These are phyloP conservation scores for Pelochelys cantorii DNA, from an alignment of 2,797 vertebrate genomes.

Conservation along the genomic window DNA sequence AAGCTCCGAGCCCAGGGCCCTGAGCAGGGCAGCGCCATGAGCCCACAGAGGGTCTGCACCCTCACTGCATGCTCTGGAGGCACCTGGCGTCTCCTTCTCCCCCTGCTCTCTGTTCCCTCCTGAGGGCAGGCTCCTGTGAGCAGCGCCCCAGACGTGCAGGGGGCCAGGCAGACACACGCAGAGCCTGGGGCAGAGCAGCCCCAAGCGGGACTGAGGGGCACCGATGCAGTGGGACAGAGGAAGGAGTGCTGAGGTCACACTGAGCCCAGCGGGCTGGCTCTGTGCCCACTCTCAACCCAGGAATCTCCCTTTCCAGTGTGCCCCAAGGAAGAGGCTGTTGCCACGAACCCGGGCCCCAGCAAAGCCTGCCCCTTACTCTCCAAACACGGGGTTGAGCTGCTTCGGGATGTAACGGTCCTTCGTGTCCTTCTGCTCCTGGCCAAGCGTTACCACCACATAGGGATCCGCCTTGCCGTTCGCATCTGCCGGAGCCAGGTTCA, in stretches of 20 bases:
- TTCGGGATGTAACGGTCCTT: constrained; percentile 94
- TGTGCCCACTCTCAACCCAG: neutral
- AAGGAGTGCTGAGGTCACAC: neutral
- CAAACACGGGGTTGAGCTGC: constrained; percentile 94
- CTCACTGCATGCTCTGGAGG: neutral
- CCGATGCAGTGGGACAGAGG: neutral
- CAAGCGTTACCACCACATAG: constrained; percentile 88
- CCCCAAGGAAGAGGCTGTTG: neutral
- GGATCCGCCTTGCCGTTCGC: constrained; percentile 94
- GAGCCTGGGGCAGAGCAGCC: neutral
- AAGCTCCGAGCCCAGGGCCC: neutral
- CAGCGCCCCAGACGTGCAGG: neutral
- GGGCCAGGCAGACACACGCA: neutral
- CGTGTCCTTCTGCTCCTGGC: constrained; percentile 84
- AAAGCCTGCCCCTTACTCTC: constrained; percentile 87
- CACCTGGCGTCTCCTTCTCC: neutral
- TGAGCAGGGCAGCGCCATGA: neutral
- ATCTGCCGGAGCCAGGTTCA: constrained; percentile 90
- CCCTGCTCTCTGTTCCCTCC: neutral
- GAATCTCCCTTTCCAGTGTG: neutral
- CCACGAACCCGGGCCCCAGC: neutral
- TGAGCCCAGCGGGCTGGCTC: neutral
- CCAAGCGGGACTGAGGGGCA: no score
- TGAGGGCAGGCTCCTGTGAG: neutral
- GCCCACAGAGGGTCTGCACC: neutral